Evolutionary conservation across 2,888 invertebrate species (phyloP).

Genomic region (Acrobasis repandana): DNA sequence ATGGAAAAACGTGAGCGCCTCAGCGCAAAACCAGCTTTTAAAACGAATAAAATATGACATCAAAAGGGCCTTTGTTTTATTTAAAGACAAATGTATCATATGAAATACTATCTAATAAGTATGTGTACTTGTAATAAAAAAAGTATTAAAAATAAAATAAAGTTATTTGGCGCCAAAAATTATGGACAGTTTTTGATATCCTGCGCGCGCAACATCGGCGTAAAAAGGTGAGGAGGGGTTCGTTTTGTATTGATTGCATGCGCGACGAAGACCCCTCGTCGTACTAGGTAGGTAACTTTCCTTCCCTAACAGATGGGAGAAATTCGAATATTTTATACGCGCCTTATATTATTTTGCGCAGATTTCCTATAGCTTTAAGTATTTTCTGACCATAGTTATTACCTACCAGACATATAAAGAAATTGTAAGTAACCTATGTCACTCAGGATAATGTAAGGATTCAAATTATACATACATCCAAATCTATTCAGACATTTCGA

Average conservation of each 20-base stretch:
- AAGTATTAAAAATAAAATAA: slow-evolving; percentile 18
- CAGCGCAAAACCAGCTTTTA: slow-evolving; percentile 1
- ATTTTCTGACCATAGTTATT: too few species aligned
- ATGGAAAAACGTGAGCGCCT: slow-evolving; percentile 43
- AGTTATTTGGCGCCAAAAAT: slow-evolving; percentile 60
- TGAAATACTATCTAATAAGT: too few species aligned
- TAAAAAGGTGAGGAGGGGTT: slow-evolving; percentile 46
- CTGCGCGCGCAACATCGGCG: slow-evolving; percentile 63
- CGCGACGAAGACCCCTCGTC: slow-evolving; percentile 54
- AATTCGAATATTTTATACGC: neutral
- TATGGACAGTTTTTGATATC: slow-evolving; percentile 36
- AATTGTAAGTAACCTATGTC: too few species aligned
- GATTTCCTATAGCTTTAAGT: neutral
- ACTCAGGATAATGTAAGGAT: too few species aligned
- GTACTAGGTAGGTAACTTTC: slow-evolving; percentile 41
- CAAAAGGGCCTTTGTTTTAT: too few species aligned
- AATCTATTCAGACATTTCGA: too few species aligned
- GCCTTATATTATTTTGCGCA: neutral
- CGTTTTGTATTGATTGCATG: slow-evolving; percentile 65
- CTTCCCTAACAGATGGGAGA: slow-evolving; percentile 47
- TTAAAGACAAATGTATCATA: too few species aligned
- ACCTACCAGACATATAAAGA: too few species aligned
- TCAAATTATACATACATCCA: too few species aligned
- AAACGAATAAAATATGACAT: neutral
- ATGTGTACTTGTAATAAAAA: too few species aligned